Base-by-base conservation (phyloP, 2,113 vertebrate genomes). In the Hassar affinis region DNA sequence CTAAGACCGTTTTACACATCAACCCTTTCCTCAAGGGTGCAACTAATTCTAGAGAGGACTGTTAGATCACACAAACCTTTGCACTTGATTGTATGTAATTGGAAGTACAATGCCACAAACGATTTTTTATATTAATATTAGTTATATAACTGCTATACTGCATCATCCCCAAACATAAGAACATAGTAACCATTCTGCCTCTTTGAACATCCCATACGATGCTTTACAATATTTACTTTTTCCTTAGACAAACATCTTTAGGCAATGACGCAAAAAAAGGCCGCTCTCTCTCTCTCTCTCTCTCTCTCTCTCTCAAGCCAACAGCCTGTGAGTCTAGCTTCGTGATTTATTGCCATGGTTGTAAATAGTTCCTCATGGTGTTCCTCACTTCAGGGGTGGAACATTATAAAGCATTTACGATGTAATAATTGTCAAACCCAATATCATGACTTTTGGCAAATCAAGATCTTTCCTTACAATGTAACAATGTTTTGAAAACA, bases 341-440 rank as follows among this genome's bases (percentile, higher is more conserved):
- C 1, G n/a, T 78, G 81, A 68, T 83, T 83, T 78, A 78, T 56
- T 45, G 33, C 20, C 15, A 1, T 27, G 51, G 61, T 79, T 18
- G 62, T 69, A 78, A 84, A 57, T 71, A 59, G 62, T 59, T 69
- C n/a, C 75, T 84, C 75, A 45, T 69, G 62, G 51, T 59, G 51
- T 52, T 52, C 35, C 18, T 64, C 54, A 62, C 57, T 79, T 56
- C 74, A 76, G 27, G 72, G 72, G 27, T 52, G 72, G 27, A 54
- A 35, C 5, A 1, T 56, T 56, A 35, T 77, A 77, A 56, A 77
- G 54, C 18, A 25, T 56, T 56, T 77, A 56, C n/a, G 74, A 77
- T 56, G 30, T 20, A 77, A 54, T 77, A 77, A 56, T 77, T 38
- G 52, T 77, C 33, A 17, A 77, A 38, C 51, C 30, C 18, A 77